Evolutionary conservation across 2,888 invertebrate genomes (phyloP), one percentile per base, ranked within the genome.

Genomic region (Caradrina clavipalpis): DNA sequence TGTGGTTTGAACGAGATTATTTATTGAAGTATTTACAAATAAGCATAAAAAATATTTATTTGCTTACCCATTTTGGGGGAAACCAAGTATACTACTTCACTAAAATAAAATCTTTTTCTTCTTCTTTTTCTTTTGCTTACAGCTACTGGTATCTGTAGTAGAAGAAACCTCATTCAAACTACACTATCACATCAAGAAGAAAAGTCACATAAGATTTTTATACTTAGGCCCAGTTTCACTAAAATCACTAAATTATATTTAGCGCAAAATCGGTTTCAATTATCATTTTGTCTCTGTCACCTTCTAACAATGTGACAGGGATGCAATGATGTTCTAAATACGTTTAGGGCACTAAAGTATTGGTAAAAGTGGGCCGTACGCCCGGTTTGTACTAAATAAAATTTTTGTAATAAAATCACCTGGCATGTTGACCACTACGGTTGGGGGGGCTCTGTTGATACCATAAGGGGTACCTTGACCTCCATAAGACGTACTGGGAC

Each of bases 391-490:
- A 26, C 5, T 6, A 31, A 35, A 35, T 8, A 35, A 35, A 35
- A 8, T n/a, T n/a, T n/a, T n/a, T n/a, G 4, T 22, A 42, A 17
- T 21, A 17, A 13, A 26, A 35, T 51, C 31, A 78, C 78, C 78
- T 76, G 80, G 73, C 59, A 76, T 64, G 17, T 65, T 81, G 49
- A 80, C 60, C n/a, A 84, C 57, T 6, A 80, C 76, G 1, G 69
- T 72, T 8, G 78, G 76, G n/a, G 78, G 76, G n/a, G n/a, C 61
- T 8, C 66, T 64, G 35, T 64, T 81, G 21, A 15, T 57, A 17
- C 59, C 62, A 39, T 73, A 67, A 3, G 61, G 15, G 7, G 35
- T n/a, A 7, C 57, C 49, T 54, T 64, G 64, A 1, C n/a, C 26
- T 19, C 58, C 69, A 39, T 45, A 68, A 11, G 55, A 17, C 15